Base-by-base conservation (phyloP, 2,113 vertebrate species). In the Danionella cerebrum region DNA sequence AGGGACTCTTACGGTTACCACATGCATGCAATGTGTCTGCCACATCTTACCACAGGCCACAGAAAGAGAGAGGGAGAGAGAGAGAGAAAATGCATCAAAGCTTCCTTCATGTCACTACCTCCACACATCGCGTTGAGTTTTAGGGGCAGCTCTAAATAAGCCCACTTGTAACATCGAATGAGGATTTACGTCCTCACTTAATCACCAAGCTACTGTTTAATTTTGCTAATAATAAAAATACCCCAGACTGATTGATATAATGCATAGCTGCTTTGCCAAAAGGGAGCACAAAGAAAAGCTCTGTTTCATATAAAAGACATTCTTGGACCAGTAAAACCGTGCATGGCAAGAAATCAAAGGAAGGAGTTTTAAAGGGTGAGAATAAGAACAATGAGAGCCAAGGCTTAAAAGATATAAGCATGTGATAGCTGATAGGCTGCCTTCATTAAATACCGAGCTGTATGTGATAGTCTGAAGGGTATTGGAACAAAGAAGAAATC, bases 11-110 rank as follows among this genome's bases (percentile, higher is more conserved):
- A 65, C 63, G 31, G 58, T 65, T 67, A 25, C 76, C 73, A 38
- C 67, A 74, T 78, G 72, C 54, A 47, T 65, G 66, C 70, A 82
- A 55, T 69, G 71, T 48, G 77, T 67, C 76, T 45, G 71, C 64
- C 70, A 69, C 70, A 73, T 66, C 66, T 72, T 63, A 69, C 72
- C 72, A 55, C 67, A 65, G 64, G 22, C 72, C 47, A 13, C 54
- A 66, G 39, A 48, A 27, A 35, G 60, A 42, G 21, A 54, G 60
- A 41, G 14, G 60, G 39, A 48, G 21, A 35, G 60, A 42, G 21
- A 54, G 60, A 41, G 14, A 44, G 19, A 8, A 35, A 44, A 38
- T 44, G 38, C 29, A 64, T 70, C 54, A 45, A 52, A 22, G 18
- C 53, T 1, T 38, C 51, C 47, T 60, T 66, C 53, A 47, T 60